These are phyloP conservation scores for Drosophila hydei DNA, from an alignment of 1,140 invertebrate genomes.

Conservation along the genomic window DNA sequence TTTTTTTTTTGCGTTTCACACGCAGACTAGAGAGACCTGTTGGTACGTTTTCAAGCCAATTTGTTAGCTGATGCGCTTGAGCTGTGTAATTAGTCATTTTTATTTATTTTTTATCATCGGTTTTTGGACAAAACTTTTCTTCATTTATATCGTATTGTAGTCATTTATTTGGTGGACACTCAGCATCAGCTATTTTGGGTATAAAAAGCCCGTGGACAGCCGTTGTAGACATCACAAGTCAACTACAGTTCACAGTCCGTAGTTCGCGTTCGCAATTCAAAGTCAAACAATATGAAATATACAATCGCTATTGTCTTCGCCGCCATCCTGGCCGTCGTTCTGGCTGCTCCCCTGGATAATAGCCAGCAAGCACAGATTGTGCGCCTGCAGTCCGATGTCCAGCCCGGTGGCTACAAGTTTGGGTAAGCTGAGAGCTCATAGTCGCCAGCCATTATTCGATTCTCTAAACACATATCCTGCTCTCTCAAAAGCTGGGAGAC, in stretches of 20 bases:
- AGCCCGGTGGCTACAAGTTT: conserved; percentile 84
- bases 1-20: conserved; percentile 12
- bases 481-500: conserved; percentile 63
- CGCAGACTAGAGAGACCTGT: conserved; percentile 19
- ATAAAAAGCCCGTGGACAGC: conserved; percentile 64
- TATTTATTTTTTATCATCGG: conserved; percentile 33
- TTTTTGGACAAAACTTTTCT: conserved; percentile 70
- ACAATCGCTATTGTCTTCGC: conserved; percentile 61
- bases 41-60: conserved; percentile 68
- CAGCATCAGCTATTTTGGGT: conserved; percentile 38
- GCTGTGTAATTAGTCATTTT: conserved; percentile 78
- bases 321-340: conserved; percentile 65
- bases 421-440: conserved; percentile 82
- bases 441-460: too few relatives aligned
- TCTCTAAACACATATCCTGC: background rate
- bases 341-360: conserved; percentile 63
- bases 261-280: conserved; percentile 28
- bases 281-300: conserved; percentile 65
- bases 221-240: conserved; percentile 68
- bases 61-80: conserved; percentile 61
- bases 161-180: conserved; percentile 33
- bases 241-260: conserved; percentile 53
- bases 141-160: conserved; percentile 41
- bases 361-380: conserved; percentile 75
- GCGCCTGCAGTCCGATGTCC: conserved; percentile 84